A percentile compares a stretch with the other conserved stretches of the same genome.
These are phyloP conservation scores for Marronus borbonicus DNA, from an alignment of 2,888 invertebrate genomes.

Conservation along the genomic window DNA sequence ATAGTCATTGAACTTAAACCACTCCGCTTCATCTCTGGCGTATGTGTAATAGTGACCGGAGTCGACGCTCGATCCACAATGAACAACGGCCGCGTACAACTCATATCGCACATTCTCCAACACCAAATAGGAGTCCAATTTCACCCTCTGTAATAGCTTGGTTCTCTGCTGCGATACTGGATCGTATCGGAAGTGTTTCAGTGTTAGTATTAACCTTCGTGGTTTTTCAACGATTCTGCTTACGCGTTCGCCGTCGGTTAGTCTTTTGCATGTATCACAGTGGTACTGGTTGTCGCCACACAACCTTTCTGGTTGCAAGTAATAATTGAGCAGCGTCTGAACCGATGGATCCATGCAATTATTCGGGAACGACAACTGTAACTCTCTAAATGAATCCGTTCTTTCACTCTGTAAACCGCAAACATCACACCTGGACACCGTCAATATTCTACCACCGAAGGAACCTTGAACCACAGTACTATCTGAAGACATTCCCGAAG, in stretches of 20 bases:
- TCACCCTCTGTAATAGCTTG: constrained; percentile 80
- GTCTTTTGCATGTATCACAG: constrained; percentile 82
- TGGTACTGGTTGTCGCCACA: constrained; percentile 88
- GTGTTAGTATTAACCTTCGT: constrained; percentile 83
- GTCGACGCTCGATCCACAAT: constrained; percentile 86
- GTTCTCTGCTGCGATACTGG: constrained; percentile 81
- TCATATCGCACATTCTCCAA: constrained; percentile 71
- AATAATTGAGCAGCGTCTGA: constrained; percentile 85
- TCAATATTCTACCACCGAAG: constrained; percentile 84
- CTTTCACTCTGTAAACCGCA: constrained; percentile 83
- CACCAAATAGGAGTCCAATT: constrained; percentile 62
- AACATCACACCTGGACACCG: constrained; percentile 81
- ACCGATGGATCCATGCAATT: constrained; percentile 74
- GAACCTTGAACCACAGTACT: constrained; percentile 77
- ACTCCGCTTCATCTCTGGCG: constrained; percentile 79
- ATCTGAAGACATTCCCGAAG: constrained; percentile 60
- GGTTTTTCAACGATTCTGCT: constrained; percentile 82
- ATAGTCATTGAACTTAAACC: constrained; percentile 89
- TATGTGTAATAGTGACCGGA: constrained; percentile 92
- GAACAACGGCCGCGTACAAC: constrained; percentile 88
- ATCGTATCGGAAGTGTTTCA: constrained; percentile 87
- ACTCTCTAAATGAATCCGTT: constrained; percentile 85
- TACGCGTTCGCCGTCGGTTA: constrained; percentile 84
- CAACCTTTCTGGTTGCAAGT: constrained; percentile 83
- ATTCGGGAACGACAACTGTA: constrained; percentile 83